Evolutionary conservation across 2,113 vertebrate genomes (phyloP), one percentile per base, ranked within the genome.

Genomic region (Shinisaurus crocodilurus): DNA sequence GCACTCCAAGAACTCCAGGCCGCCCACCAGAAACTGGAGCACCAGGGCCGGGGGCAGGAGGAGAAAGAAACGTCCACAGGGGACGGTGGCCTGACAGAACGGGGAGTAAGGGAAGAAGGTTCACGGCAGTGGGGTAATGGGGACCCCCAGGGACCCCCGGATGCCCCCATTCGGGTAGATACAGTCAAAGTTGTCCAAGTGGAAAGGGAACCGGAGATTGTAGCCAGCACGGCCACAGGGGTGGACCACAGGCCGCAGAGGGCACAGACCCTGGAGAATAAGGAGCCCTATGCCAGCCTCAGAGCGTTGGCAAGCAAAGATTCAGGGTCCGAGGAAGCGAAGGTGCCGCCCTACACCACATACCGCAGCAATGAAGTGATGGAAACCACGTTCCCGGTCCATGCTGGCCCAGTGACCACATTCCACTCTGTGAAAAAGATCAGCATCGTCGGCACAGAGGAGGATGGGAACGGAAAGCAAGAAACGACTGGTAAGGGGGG

Each of bases 1-100:
- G 97, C 97, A 0, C 92, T 97, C 70, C 96, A 96, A 85, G 98
- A 98, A 92, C 96, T 98, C 76, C 95, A 94, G 81, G 90, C 79
- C 2, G 95, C 96, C 9, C 96, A 95, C 88, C 88, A 74, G 77
- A 89, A 86, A 93, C 84, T 91, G 72, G 82, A 94, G 65, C 54
- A 27, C 54, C 86, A 54, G 96, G 91, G 91, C 94, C 95, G 29
- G 72, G 72, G 32, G 9, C 45, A 63, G 23, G 37, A 79, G 74
- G 86, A 69, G 63, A 83, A 75, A 83, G 95, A 1, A 91, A 96
- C 82, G 85, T 97, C 48, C 90, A 97, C 25, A 95, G 97, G 86
- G 92, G 94, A 85, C 97, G 67, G 27, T 18, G 75, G 45, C 20
- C 60, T 79, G 32, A 54, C 5, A 50, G 86, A 40, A 70, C n/a